Conservation (phyloP, 2,888 invertebrate species). For the Eugnorisma glareosa region DNA sequence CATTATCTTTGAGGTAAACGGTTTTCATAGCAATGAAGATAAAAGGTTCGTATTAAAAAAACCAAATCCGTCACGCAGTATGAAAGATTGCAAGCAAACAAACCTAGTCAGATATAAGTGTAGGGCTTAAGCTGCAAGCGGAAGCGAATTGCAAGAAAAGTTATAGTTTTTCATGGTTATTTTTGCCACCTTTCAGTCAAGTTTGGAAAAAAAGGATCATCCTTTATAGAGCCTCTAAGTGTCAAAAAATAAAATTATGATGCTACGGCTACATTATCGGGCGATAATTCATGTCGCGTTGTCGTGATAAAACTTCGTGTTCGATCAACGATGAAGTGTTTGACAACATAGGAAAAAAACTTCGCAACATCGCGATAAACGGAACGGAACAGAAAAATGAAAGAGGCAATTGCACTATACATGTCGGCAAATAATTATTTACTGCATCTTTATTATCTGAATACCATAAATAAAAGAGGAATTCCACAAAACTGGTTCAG, state of each 20-base stretch:
- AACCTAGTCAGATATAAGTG: constrained; percentile 64
- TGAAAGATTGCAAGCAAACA: constrained; percentile 77
- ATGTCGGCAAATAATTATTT: no score
- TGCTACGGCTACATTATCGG: no score
- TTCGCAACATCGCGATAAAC: no score
- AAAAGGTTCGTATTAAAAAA: constrained; percentile 73
- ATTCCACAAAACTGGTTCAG: no score
- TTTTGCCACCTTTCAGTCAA: neutral
- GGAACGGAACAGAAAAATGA: no score
- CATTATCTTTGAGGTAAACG: constrained; percentile 5
- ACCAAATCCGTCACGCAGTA: constrained; percentile 68
- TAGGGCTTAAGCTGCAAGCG: constrained; percentile 52
- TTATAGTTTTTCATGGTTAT: neutral
- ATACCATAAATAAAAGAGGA: no score
- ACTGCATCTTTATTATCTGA: no score
- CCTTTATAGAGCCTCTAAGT: neutral
- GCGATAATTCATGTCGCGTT: no score
- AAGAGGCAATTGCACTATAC: no score
- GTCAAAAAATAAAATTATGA: neutral
- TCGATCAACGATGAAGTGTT: no score
- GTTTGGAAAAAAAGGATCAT: neutral
- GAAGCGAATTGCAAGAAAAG: neutral
- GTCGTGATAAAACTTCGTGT: no score
- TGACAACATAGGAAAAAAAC: no score
- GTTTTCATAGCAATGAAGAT: constrained; percentile 48